Evolutionary conservation across 2,797 vertebrate species (phyloP).

Genomic region (Knipowitschia caucasica): DNA sequence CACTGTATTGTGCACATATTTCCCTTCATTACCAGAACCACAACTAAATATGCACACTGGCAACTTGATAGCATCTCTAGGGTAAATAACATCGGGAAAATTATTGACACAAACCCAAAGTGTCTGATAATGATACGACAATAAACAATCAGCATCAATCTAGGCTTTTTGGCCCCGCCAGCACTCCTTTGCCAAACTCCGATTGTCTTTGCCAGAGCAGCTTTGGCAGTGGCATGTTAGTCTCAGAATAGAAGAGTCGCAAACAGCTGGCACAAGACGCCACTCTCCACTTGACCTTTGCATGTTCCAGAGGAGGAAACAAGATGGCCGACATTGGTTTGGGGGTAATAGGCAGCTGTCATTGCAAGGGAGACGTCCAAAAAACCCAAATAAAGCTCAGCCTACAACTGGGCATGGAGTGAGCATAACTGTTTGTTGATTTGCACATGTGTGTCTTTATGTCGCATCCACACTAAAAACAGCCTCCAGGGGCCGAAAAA

Average conservation of each 20-base stretch:
- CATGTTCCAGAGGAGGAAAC: slow-evolving; percentile 38
- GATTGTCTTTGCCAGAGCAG: slow-evolving; percentile 26
- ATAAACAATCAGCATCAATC: slow-evolving; percentile 7
- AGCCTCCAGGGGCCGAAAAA: slow-evolving; percentile 42
- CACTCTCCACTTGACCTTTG: slow-evolving; percentile 46
- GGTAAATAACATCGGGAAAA: slow-evolving; percentile 2
- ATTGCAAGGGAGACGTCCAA: background rate
- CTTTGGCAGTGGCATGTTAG: slow-evolving; percentile 9
- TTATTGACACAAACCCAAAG: slow-evolving; percentile 1
- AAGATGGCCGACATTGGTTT: slow-evolving; percentile 31
- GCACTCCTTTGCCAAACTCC: background rate
- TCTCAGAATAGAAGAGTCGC: slow-evolving; percentile 13
- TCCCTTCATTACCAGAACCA: background rate
- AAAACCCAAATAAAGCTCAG: background rate
- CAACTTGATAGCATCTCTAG: background rate
- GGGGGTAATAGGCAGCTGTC: slow-evolving; percentile 19
- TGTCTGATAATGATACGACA: slow-evolving; percentile 6
- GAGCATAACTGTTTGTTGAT: slow-evolving; percentile 44
- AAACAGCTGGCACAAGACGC: slow-evolving; percentile 39
- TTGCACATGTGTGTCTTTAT: slow-evolving; percentile 11
- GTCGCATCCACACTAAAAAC: slow-evolving; percentile 35
- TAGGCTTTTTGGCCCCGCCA: slow-evolving; percentile 6
- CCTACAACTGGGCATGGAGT: slow-evolving; percentile 21
- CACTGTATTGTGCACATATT: background rate
- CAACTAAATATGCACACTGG: background rate